These are phyloP conservation scores for Ophonus ardosiacus DNA, from an alignment of 2,888 invertebrate genomes.

Conservation along the genomic window DNA sequence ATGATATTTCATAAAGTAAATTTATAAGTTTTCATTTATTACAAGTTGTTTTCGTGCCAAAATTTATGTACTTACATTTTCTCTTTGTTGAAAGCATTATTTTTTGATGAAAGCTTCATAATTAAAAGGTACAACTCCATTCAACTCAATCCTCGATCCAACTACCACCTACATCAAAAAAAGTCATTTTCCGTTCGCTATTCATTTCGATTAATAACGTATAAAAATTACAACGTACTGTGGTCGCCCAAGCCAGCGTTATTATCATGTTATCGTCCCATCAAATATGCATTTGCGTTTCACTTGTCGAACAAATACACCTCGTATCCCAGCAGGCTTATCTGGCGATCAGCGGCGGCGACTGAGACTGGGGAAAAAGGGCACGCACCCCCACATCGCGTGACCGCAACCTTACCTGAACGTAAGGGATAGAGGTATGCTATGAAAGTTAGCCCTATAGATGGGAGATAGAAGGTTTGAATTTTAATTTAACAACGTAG, in stretches of 20 bases:
- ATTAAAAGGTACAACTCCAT: not conserved
- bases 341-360: conserved; percentile 15
- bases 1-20: too few species aligned
- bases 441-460: conserved; percentile 8
- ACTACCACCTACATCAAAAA: not conserved
- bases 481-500: conserved; percentile 39
- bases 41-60: too few species aligned
- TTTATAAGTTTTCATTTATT: too few species aligned
- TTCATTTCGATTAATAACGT: conserved; percentile 40
- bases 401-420: conserved; percentile 15
- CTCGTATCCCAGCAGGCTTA: conserved; percentile 24
- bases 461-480: conserved; percentile 28
- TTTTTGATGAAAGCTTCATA: not conserved
- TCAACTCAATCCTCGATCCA: not conserved
- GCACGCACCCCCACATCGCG: conserved; percentile 30
- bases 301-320: conserved; percentile 46
- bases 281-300: conserved; percentile 60
- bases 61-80: too few species aligned
- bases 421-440: not conserved
- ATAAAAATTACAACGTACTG: conserved; percentile 23
- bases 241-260: conserved; percentile 48
- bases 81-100: too few species aligned
- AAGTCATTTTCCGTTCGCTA: conserved; percentile 14
- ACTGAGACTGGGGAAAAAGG: conserved; percentile 11
- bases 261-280: conserved; percentile 61